Evolutionary conservation across 2,113 vertebrate species (phyloP).

Genomic region (Elachura formosa): DNA sequence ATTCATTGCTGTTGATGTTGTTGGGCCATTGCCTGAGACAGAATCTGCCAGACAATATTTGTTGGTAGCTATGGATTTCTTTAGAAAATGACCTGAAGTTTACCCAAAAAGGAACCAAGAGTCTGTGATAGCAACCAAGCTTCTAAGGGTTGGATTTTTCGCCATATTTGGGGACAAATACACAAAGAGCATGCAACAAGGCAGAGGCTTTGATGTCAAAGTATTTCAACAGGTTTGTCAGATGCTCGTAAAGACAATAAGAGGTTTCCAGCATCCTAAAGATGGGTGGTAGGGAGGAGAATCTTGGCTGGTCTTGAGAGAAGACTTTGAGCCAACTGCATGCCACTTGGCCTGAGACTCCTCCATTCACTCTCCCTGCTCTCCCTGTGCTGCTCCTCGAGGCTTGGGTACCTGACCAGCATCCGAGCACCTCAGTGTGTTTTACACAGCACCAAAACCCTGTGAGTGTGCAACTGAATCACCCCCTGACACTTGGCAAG

Average conservation of each 20-base stretch:
- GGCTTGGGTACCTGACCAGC: neutral
- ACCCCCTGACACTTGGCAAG: neutral
- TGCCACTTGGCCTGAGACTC: neutral
- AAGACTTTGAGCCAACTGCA: neutral
- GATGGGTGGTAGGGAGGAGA: neutral
- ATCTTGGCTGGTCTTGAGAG: neutral
- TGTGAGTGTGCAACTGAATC: neutral
- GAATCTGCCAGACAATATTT: constrained; percentile 48
- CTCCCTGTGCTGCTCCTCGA: neutral
- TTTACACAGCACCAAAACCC: neutral
- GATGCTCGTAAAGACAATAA: neutral
- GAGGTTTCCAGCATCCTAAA: neutral
- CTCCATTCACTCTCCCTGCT: neutral
- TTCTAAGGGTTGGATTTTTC: constrained; percentile 25
- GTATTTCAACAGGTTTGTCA: neutral
- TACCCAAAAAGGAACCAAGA: constrained; percentile 49
- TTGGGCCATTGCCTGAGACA: constrained; percentile 18
- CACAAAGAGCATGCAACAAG: neutral
- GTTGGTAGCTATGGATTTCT: constrained; percentile 55
- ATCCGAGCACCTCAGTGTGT: neutral
- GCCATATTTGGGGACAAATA: constrained; percentile 44
- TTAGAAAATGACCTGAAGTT: constrained; percentile 27
- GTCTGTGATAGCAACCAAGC: neutral
- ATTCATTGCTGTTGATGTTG: neutral
- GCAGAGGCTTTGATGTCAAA: neutral